A percentile compares a stretch with the other conserved stretches of the same genome.
Evolutionary conservation across 2,113 vertebrate genomes (phyloP).

Genomic region (Merops nubicus): DNA sequence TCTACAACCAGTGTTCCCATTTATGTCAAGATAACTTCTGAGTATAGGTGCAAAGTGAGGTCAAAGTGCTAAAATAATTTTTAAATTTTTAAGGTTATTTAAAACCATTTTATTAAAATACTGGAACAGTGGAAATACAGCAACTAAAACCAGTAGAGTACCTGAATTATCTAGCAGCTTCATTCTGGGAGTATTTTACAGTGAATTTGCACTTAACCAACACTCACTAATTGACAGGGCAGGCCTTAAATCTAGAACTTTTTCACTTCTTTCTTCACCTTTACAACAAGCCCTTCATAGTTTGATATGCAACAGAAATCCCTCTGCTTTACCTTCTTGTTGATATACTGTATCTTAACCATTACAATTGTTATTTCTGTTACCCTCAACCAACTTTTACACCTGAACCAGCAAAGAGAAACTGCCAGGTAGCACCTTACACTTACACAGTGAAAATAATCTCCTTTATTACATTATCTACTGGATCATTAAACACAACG

Average conservation of each 20-base stretch:
- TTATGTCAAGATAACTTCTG: neutral
- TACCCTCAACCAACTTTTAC: conserved; percentile 18
- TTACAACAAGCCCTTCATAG: neutral
- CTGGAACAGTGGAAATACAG: neutral
- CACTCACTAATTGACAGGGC: neutral
- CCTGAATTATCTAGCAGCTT: neutral
- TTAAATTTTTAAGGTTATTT: neutral
- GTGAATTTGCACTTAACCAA: neutral
- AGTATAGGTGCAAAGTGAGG: neutral
- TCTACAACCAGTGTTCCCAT: neutral
- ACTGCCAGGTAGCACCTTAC: conserved; percentile 34
- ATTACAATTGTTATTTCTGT: neutral
- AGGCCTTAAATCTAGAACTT: neutral
- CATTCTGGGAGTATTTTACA: neutral
- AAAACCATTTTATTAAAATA: neutral
- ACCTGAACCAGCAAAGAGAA: conserved; percentile 13
- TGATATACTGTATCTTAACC: neutral
- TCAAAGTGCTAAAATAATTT: neutral
- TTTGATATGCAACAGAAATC: neutral
- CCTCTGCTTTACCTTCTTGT: neutral
- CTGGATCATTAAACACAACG: conserved; percentile 50
- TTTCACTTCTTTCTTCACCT: neutral
- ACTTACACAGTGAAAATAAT: conserved; percentile 19
- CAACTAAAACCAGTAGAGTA: neutral
- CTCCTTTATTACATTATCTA: conserved; percentile 44